phyloP scores from a whole-genome alignment of 2,888 invertebrate species.

The Drosophila prolongata region DNA sequence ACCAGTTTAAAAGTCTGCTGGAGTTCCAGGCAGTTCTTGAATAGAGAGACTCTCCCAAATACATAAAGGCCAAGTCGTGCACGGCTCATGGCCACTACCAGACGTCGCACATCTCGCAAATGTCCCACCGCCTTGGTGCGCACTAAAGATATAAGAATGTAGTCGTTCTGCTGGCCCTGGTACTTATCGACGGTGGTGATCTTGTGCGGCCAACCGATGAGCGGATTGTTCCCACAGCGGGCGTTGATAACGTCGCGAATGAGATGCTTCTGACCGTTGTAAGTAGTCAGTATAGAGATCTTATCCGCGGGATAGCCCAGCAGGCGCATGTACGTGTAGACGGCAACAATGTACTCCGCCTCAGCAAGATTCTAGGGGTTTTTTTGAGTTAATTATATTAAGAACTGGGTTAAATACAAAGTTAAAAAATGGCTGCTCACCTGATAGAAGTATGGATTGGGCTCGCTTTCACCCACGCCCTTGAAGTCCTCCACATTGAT shows the following conservation, averaged over 20 bases:
- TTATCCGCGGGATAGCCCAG: conserved; percentile 98
- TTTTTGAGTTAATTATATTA: conserved; percentile 1
- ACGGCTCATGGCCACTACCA: conserved; percentile 99
- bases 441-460: conserved; percentile 99
- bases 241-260: conserved; percentile 97
- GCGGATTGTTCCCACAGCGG: conserved; percentile 96
- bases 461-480: conserved; percentile 98
- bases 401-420: background rate
- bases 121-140: conserved; percentile 99
- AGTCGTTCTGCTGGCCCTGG: conserved; percentile 99
- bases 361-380: conserved; percentile 90
- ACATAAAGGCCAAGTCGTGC: conserved; percentile 98
- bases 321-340: conserved; percentile 99
- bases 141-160: conserved; percentile 97
- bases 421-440: conserved; percentile 83
- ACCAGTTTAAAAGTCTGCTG: conserved; percentile 97
- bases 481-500: conserved; percentile 98
- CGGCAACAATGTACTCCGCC: conserved; percentile 97
- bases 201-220: conserved; percentile 97
- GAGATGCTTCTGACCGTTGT: conserved; percentile 99
- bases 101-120: conserved; percentile 96
- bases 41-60: conserved; percentile 96
- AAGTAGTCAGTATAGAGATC: conserved; percentile 98
- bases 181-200: conserved; percentile 99
- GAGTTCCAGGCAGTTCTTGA: conserved; percentile 98